Percentiles rank a stretch among this genome's conserved stretches.
phyloP scores from a whole-genome alignment of 2,113 vertebrate genomes.

The Conger conger region DNA sequence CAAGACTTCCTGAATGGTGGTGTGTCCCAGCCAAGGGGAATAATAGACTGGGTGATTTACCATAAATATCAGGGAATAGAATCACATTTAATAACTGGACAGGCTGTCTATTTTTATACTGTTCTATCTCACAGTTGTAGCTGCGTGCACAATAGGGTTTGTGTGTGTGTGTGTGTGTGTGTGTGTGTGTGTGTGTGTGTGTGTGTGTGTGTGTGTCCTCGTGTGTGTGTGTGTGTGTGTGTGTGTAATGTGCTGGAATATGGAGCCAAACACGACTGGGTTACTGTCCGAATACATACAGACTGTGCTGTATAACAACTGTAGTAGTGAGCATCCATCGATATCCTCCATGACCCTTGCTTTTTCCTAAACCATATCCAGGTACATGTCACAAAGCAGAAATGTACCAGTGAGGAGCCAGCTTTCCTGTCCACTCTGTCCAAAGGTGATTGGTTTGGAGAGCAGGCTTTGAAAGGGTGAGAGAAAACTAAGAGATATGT shows the following conservation, averaged over 20 bases:
- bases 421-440: conserved; percentile 55
- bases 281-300: no score
- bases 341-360: not conserved
- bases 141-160: not conserved
- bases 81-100: not conserved
- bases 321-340: not conserved
- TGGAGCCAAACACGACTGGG: no score
- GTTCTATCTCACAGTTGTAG: not conserved
- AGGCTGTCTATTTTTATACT: not conserved
- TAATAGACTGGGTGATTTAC: not conserved
- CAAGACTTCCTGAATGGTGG: not conserved
- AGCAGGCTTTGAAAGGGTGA: conserved; percentile 67
- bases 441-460: conserved; percentile 70
- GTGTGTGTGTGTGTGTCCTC: no score
- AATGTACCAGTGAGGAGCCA: conserved; percentile 54
- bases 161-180: no score
- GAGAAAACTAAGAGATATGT: conserved; percentile 12
- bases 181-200: no score
- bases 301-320: not conserved
- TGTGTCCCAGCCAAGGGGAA: not conserved
- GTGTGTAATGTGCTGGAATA: no score
- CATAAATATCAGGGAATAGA: not conserved
- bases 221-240: no score
- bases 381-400: conserved; percentile 68
- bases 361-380: conserved; percentile 36